These are phyloP conservation scores for Ispidina picta DNA, from an alignment of 2,797 vertebrate species.

Conservation along the genomic window DNA sequence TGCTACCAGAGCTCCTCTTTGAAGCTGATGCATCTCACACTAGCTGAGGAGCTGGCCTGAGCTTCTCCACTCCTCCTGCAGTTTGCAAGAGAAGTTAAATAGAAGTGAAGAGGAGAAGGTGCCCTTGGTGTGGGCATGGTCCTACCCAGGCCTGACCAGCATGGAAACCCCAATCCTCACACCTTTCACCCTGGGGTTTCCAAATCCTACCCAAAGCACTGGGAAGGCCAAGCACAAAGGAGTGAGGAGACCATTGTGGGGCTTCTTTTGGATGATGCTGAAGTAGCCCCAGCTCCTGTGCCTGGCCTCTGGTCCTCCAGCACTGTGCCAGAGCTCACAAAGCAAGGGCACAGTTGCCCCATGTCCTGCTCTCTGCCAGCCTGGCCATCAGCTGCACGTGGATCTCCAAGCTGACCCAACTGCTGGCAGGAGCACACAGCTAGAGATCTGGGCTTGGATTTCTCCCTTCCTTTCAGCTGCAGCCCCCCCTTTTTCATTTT, in stretches of 20 bases:
- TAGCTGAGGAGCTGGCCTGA: not conserved
- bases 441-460: not conserved
- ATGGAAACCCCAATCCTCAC: not conserved
- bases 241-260: not conserved
- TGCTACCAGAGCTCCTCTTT: no score
- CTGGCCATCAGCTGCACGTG: accelerated
- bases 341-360: no score
- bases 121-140: not conserved
- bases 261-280: not conserved
- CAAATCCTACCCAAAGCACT: not conserved
- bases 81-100: not conserved
- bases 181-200: not conserved
- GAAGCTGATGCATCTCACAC: not conserved
- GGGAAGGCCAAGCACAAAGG: not conserved
- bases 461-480: not conserved
- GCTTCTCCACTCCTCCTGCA: no score
- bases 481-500: not conserved
- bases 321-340: accelerated
- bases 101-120: not conserved
- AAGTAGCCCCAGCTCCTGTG: not conserved
- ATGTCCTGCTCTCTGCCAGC: not conserved
- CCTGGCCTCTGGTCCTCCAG: not conserved
- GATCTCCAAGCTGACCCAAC: not conserved
- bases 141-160: not conserved
- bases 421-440: not conserved